Evolutionary conservation across 2,113 vertebrate genomes (phyloP).

Genomic region (Suncus etruscus): DNA sequence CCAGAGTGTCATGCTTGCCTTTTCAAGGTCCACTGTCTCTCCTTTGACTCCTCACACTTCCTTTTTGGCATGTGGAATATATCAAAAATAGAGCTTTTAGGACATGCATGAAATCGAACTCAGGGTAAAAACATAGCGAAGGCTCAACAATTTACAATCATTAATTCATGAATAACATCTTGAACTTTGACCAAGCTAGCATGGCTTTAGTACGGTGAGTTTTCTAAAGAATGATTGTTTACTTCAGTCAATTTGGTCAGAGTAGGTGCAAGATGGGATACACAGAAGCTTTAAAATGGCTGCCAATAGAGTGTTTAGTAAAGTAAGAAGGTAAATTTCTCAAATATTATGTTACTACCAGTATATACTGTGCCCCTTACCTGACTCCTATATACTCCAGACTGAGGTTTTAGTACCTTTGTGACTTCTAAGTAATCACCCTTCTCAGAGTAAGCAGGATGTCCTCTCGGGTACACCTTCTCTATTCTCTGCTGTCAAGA

Average conservation of each 20-base stretch:
- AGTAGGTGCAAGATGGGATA: background rate
- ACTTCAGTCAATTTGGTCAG: background rate
- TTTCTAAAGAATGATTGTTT: background rate
- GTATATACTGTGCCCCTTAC: background rate
- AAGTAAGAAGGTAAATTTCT: background rate
- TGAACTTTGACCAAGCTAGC: background rate
- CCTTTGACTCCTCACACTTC: background rate
- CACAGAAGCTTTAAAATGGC: background rate
- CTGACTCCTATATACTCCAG: rapidly evolving
- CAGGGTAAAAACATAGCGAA: background rate
- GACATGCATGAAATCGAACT: background rate
- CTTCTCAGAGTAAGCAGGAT: background rate
- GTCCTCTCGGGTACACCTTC: background rate
- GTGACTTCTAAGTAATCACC: background rate
- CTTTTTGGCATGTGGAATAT: background rate
- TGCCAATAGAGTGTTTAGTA: background rate
- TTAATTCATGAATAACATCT: background rate
- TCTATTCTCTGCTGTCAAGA: background rate
- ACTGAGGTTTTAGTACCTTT: background rate
- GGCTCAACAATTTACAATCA: background rate
- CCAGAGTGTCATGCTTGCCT: slow-evolving; percentile 24
- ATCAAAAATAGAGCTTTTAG: background rate
- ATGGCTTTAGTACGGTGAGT: background rate
- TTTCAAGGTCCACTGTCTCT: slow-evolving; percentile 34
- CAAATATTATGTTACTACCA: background rate